These are phyloP conservation scores for Pterophyllum scalare DNA, from an alignment of 2,113 vertebrate species.

Conservation along the genomic window DNA sequence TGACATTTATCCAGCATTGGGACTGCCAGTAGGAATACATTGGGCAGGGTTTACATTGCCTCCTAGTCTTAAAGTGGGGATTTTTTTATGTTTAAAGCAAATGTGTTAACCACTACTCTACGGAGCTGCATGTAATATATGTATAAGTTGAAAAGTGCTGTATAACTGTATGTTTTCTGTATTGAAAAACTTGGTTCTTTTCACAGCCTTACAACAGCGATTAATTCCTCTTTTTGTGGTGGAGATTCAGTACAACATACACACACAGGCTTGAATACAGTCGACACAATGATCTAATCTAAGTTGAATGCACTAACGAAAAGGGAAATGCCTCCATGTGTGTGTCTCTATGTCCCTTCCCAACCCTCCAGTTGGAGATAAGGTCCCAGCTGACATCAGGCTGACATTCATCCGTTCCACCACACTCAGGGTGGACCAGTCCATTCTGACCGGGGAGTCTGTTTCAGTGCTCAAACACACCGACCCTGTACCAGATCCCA, in stretches of 20 bases:
- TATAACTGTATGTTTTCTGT: background rate
- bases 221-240: too few relatives aligned
- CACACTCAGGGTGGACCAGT: conserved; percentile 92
- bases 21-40: background rate
- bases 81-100: background rate
- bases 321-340: background rate
- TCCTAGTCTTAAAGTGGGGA: background rate
- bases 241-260: background rate
- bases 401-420: conserved; percentile 91
- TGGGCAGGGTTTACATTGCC: background rate
- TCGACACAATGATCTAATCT: background rate
- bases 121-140: background rate
- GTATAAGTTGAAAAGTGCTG: too few relatives aligned
- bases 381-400: conserved; percentile 92
- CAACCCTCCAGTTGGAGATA: conserved; percentile 86
- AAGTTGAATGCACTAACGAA: background rate
- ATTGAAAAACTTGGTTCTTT: background rate
- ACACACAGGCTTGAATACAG: background rate
- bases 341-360: background rate
- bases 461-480: conserved; percentile 85
- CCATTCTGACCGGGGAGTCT: conserved; percentile 89
- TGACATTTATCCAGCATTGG: background rate
- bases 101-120: background rate
- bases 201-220: background rate
- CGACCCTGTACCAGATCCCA: conserved; percentile 83